A percentile compares a stretch with the other conserved stretches of the same genome.
Conservation (phyloP, 1,140 invertebrate species). For the Hestina assimilis region DNA sequence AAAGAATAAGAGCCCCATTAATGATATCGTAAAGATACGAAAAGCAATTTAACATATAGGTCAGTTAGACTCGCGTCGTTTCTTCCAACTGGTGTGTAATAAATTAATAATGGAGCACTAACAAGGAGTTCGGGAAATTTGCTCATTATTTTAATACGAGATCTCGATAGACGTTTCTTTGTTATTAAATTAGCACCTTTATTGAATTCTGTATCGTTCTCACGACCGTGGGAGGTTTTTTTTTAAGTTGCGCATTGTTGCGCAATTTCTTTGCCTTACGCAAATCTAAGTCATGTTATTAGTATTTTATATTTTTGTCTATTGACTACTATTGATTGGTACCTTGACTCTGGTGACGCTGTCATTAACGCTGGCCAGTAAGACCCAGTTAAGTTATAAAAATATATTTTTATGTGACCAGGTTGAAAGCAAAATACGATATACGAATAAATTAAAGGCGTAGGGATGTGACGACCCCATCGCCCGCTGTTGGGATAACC, state of each 20-base stretch:
- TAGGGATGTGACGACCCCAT: too few species aligned
- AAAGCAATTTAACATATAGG: not conserved
- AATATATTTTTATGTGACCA: too few species aligned
- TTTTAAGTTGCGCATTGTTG: conserved; percentile 6
- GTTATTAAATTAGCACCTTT: conserved; percentile 53
- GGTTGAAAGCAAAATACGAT: too few species aligned
- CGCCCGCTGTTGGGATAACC: too few species aligned
- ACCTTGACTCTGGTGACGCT: too few species aligned
- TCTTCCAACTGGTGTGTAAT: conserved; percentile 17
- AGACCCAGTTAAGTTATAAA: too few species aligned
- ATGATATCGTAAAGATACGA: not conserved
- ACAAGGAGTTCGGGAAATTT: conserved; percentile 46
- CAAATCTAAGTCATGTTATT: too few species aligned
- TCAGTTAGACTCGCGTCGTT: not conserved
- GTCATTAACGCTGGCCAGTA: too few species aligned
- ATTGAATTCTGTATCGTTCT: conserved; percentile 23
- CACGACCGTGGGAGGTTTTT: conserved; percentile 23
- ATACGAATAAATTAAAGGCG: too few species aligned
- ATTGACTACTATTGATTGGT: too few species aligned
- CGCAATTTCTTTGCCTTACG: not conserved
- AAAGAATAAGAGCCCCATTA: not conserved
- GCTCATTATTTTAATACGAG: conserved; percentile 40
- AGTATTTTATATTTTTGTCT: too few species aligned
- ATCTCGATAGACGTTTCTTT: conserved; percentile 35
- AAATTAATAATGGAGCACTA: conserved; percentile 53